Evolutionary conservation across 2,113 vertebrate genomes (phyloP).

Genomic region (Muntiacus muntjak): DNA sequence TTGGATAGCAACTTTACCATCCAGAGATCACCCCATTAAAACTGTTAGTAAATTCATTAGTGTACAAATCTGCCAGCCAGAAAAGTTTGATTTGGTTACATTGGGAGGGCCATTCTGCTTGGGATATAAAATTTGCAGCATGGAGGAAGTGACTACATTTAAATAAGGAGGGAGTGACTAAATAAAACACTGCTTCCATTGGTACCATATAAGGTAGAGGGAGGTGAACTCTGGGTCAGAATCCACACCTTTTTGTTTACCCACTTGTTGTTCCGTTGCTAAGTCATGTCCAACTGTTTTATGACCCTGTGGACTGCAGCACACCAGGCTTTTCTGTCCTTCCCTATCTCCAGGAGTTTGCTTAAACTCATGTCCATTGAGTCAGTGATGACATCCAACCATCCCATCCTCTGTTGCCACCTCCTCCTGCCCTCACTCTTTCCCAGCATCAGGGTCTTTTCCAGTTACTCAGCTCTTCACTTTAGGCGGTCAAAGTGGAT

Average conservation of each 20-base stretch:
- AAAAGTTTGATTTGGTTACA: not conserved
- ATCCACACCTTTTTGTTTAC: not conserved
- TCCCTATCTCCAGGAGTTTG: not conserved
- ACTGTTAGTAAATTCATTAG: not conserved
- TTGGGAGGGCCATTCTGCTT: not conserved
- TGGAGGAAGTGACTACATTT: not conserved
- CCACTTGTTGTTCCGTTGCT: not conserved
- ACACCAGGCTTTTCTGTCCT: not conserved
- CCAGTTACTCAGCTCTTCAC: not conserved
- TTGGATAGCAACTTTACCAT: not conserved
- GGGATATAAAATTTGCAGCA: not conserved
- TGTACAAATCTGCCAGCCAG: not conserved
- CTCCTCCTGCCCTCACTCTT: not conserved
- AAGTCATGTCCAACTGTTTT: not conserved
- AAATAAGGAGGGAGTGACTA: not conserved
- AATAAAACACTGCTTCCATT: not conserved
- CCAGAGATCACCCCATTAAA: not conserved
- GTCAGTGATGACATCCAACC: not conserved
- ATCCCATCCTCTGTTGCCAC: not conserved
- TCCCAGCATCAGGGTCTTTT: not conserved
- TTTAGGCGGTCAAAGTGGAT: not conserved
- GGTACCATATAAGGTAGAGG: not conserved
- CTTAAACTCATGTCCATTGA: not conserved
- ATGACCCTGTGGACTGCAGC: not conserved
- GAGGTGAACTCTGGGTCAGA: not conserved